Conservation (phyloP, 2,888 invertebrate genomes). For the Pyralis farinalis region DNA sequence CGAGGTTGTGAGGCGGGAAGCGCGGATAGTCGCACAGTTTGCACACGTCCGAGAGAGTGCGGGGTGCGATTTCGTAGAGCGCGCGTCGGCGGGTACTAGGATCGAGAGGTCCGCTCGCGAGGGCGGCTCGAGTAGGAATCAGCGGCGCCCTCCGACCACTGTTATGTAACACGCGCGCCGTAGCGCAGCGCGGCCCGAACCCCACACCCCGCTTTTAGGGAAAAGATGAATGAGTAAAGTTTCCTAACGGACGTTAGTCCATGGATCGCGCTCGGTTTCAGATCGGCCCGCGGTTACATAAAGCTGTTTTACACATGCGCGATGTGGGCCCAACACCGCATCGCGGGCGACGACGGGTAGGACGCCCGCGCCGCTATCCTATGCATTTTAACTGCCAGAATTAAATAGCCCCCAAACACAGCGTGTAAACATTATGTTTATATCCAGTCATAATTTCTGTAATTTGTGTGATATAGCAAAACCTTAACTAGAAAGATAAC, state of each 20-base stretch:
- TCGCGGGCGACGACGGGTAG: conserved; percentile 18
- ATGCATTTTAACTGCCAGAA: no score
- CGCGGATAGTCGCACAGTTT: conserved; percentile 8
- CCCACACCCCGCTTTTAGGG: conserved; percentile 70
- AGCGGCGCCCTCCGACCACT: conserved; percentile 41
- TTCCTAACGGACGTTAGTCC: conserved; percentile 71
- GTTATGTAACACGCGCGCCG: conserved; percentile 66
- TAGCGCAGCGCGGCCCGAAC: conserved; percentile 58
- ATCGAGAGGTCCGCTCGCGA: conserved; percentile 43
- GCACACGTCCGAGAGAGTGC: conserved; percentile 1
- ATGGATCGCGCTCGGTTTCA: conserved; percentile 60
- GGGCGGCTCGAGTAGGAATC: conserved; percentile 52
- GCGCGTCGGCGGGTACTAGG: conserved; percentile 18
- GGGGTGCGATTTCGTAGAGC: conserved; percentile 24
- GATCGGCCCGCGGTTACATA: conserved; percentile 64
- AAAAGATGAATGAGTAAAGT: conserved; percentile 79
- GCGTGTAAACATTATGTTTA: no score
- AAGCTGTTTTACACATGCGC: conserved; percentile 58
- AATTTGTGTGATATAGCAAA: no score
- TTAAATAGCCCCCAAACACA: no score
- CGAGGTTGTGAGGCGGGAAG: conserved; percentile 21
- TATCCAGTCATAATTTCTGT: no score
- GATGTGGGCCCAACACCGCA: conserved; percentile 20
- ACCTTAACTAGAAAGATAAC: no score
- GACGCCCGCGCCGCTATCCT: conserved; percentile 35